Evolutionary conservation across 2,113 vertebrate species (phyloP), one percentile per base, ranked within the genome.

Genomic region (Thunnus thynnus): DNA sequence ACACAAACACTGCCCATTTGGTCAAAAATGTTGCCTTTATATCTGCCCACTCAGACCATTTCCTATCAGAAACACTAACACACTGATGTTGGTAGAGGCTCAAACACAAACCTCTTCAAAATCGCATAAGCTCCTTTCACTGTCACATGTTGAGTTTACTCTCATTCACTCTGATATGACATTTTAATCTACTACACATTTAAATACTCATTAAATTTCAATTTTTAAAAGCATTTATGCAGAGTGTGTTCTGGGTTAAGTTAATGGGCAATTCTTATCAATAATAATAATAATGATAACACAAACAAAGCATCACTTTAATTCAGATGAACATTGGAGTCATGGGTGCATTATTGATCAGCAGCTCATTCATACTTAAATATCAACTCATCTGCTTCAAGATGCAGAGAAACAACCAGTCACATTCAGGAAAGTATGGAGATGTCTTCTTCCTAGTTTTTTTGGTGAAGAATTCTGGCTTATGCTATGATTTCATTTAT

Each of bases 111-210:
- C 22, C 22, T 22, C 22, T 22, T 22, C 22, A 36, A 36, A 55
- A 67, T 74, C 65, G 74, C 54, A 64, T 0, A 2, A 25, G 13
- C 13, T 76, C 66, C 50, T 61, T 54, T 41, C 18, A 56, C 16
- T 75, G 36, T 41, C 36, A 41, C 57, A 36, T 67, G 62, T 25
- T 66, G 22, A 46, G 25, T 72, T 84, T 61, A 66, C 51, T 57
- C 22, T 66, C 30, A 32, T 60, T 57, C 30, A 41, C 18, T 66
- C 30, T 48, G 4, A 0, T 13, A 62, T 72, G 30, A 72, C 57
- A 70, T 50, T 83, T 58, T 76, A n/a, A 81, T 82, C 36, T 54
- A 51, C 44, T 60, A 48, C 80, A 78, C 46, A 56, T 83, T 70
- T 61, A 74, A 85, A 72, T 55, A 56, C 46, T 69, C 66, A 76